Evolutionary conservation across 1,140 invertebrate genomes (phyloP).

Genomic region (Lethrus apterus): DNA sequence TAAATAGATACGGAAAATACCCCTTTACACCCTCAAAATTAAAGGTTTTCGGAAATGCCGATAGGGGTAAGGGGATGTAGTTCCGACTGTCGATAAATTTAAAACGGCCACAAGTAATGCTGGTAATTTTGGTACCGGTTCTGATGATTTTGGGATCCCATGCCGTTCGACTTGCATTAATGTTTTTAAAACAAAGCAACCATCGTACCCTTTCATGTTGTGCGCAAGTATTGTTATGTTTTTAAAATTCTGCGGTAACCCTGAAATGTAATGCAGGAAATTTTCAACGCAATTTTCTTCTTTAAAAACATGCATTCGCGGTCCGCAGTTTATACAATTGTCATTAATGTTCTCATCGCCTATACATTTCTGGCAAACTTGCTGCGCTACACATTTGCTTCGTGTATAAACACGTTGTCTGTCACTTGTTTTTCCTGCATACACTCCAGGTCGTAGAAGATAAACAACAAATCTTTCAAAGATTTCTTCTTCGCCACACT

Average conservation of each 20-base stretch:
- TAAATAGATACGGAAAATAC: slow-evolving; percentile 9
- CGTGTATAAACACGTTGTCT: no score
- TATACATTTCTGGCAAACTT: neutral
- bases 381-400: neutral
- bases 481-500: neutral
- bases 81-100: slow-evolving; percentile 1
- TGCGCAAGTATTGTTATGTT: neutral
- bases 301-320: neutral
- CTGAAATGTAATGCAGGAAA: neutral
- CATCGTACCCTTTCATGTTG: slow-evolving; percentile 7
- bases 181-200: neutral
- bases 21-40: neutral
- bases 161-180: neutral
- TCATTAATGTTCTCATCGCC: neutral
- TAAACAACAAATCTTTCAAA: neutral
- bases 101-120: neutral
- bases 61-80: neutral
- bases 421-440: no score
- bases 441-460: no score
- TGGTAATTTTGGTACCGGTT: neutral
- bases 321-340: neutral
- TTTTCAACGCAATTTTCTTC: neutral
- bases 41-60: neutral
- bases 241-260: no score
- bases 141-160: no score